These are phyloP conservation scores for Meles meles DNA, from an alignment of 2,113 vertebrate genomes.

Conservation along the genomic window DNA sequence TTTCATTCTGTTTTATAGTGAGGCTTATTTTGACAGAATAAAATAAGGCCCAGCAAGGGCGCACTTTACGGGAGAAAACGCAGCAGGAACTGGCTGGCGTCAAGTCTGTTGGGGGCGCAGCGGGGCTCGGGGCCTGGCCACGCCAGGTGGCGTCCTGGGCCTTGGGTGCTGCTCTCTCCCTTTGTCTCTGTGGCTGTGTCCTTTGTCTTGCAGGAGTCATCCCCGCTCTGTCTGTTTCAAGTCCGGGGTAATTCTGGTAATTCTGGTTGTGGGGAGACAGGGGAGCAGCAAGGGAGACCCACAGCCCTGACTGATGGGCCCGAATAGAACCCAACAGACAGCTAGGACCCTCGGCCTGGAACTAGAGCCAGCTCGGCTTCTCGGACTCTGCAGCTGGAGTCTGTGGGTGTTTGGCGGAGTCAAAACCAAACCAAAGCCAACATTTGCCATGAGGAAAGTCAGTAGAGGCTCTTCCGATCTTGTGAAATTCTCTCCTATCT, in stretches of 20 bases:
- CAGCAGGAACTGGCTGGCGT: neutral
- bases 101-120: neutral
- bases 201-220: neutral
- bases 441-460: neutral
- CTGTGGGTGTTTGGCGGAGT: neutral
- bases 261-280: neutral
- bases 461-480: neutral
- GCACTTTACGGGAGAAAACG: neutral
- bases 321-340: neutral
- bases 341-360: neutral
- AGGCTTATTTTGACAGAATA: constrained; percentile 52
- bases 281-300: neutral
- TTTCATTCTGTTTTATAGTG: constrained; percentile 27
- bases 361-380: neutral
- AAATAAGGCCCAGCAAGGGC: neutral
- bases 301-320: neutral
- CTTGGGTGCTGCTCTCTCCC: neutral
- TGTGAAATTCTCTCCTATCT: neutral
- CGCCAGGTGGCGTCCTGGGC: neutral
- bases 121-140: neutral
- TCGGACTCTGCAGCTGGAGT: neutral
- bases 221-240: neutral
- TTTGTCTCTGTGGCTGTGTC: neutral
- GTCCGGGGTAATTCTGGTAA: neutral
- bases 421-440: neutral